Base-by-base conservation (phyloP, 2,113 vertebrate species). In the Rhegmatorhina hoffmannsi region DNA sequence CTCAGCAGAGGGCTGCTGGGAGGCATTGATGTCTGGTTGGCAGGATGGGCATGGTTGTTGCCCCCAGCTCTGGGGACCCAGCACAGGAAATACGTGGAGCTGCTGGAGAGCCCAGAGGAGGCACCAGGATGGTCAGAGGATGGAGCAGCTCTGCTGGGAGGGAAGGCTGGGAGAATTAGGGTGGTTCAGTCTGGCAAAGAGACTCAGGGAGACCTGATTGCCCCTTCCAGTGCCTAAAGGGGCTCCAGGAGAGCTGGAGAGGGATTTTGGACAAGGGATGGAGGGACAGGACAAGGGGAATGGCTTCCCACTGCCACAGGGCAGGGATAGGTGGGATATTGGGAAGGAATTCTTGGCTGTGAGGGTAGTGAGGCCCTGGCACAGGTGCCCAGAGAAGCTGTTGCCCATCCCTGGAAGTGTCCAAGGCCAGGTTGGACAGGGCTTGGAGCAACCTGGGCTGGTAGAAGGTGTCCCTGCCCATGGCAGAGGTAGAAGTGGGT, bases 21-120 rank as follows among this genome's bases (percentile, higher is more conserved):
- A 11, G 1, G 2, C 4, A 1, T 0, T 0, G 21, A 5, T 33
- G 9, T 64, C 23, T 26, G 17, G 9, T 1, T 33, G 29, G 40
- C 9, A 52, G 55, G 31, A 6, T 29, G 21, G 49, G 9, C 31
- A 34, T 16, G 18, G 31, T 43, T 20, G 50, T 17, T 56, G 49
- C 17, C 36, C 55, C 43, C 59, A 23, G 43, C 59, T 15, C 59
- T 34, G 34, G 8, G 2, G 24, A 38, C 28, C 26, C 87, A 60
- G 23, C 46, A 17, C 2, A 29, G 62, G 33, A 53, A 53, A 53
- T 60, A 29, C 53, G 21, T 26, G 5, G 13, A 4, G 38, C 87
- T 47, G 19, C 20, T 31, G 87, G 24, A 40, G n/a, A 83, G 60
- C 15, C 20, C 55, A 23, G 55, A 55, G 29, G n/a, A 47, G 38